Percentiles rank a stretch among this genome's conserved stretches.
Conservation (phyloP, 2,888 invertebrate genomes). For the Chymomyza fuscimana region DNA sequence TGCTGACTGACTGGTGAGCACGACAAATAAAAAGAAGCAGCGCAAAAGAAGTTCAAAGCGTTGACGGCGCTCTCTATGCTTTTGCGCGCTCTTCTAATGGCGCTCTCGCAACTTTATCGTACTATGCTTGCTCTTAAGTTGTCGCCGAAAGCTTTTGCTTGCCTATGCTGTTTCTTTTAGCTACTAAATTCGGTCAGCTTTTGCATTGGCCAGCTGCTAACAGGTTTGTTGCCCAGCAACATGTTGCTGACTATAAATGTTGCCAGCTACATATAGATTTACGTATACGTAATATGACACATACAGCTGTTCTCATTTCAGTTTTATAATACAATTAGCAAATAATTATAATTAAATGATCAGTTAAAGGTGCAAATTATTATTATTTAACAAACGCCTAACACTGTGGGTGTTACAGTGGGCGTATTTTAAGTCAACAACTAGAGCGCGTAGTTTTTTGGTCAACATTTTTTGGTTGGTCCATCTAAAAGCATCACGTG, state of each 20-base stretch:
- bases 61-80: not conserved
- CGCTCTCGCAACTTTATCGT: not conserved
- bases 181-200: not conserved
- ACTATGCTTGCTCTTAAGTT: too few relatives aligned
- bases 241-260: slow-evolving; percentile 38
- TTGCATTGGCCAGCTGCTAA: slow-evolving; percentile 15
- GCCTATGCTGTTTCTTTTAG: too few relatives aligned
- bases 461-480: slow-evolving; percentile 10
- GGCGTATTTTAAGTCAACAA: slow-evolving; percentile 19
- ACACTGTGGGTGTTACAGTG: not conserved
- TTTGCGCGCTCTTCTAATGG: not conserved
- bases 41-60: not conserved
- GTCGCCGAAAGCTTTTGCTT: too few relatives aligned
- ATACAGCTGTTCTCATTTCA: slow-evolving; percentile 1
- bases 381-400: slow-evolving; percentile 3
- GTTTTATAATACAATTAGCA: slow-evolving; percentile 10
- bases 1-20: not conserved
- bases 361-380: slow-evolving; percentile 28
- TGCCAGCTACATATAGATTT: slow-evolving; percentile 12
- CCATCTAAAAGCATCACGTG: slow-evolving; percentile 27
- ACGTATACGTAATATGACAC: slow-evolving; percentile 52
- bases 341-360: not conserved
- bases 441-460: slow-evolving; percentile 37
- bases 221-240: slow-evolving; percentile 19
- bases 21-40: not conserved